phyloP scores from a whole-genome alignment of 2,888 invertebrate genomes.

The Tachina fera region DNA sequence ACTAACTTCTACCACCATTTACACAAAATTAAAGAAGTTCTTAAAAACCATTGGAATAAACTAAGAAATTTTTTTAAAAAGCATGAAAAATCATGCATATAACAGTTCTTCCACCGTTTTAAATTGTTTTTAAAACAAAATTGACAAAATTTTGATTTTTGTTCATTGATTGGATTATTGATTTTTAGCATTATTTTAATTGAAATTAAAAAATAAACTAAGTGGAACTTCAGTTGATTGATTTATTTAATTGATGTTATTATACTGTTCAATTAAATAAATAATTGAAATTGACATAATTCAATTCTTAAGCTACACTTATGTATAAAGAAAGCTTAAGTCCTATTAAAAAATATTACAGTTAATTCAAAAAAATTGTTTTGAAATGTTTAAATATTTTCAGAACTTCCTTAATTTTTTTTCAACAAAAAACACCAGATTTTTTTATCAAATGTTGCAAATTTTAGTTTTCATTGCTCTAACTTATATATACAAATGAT shows the following conservation, averaged over 20 bases:
- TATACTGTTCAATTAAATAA: too few relatives aligned
- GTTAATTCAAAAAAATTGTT: neutral
- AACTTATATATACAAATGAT: neutral
- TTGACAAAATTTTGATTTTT: neutral
- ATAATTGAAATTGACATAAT: too few relatives aligned
- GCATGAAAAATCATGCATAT: too few relatives aligned
- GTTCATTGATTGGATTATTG: neutral
- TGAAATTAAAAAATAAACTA: too few relatives aligned
- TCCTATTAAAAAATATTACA: neutral
- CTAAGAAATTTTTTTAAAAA: neutral
- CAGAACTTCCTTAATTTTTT: slow-evolving; percentile 30
- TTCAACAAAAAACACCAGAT: slow-evolving; percentile 57
- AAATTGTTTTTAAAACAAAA: too few relatives aligned
- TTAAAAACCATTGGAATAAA: neutral
- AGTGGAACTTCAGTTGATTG: too few relatives aligned
- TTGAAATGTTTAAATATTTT: neutral
- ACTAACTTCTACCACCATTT: slow-evolving; percentile 36
- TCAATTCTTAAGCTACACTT: too few relatives aligned
- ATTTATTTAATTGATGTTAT: too few relatives aligned
- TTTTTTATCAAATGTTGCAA: neutral
- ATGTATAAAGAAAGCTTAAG: too few relatives aligned
- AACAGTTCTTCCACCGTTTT: too few relatives aligned
- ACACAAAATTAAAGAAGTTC: slow-evolving; percentile 43
- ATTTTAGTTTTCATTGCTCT: slow-evolving; percentile 1
- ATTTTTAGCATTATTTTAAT: neutral